phyloP scores from a whole-genome alignment of 2,797 vertebrate genomes.

The Acrossocheilus fasciatus region DNA sequence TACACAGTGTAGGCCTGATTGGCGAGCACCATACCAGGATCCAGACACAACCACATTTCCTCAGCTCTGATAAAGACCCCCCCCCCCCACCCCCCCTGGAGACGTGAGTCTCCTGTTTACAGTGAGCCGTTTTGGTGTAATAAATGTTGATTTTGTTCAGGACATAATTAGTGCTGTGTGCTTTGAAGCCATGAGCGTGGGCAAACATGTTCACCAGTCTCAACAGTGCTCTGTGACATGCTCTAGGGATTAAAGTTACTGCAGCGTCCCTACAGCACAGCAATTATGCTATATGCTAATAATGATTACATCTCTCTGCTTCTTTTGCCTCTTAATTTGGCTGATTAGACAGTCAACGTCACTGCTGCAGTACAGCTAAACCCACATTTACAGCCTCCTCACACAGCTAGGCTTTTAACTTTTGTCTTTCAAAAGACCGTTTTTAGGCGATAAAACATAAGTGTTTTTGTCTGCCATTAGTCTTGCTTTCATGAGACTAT shows the following conservation, averaged over 20 bases:
- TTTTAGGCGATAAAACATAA: neutral
- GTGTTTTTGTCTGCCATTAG: slow-evolving; percentile 9
- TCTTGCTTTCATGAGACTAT: neutral
- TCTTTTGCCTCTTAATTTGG: slow-evolving; percentile 22
- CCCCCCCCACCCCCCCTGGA: neutral
- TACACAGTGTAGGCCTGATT: neutral
- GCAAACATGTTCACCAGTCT: slow-evolving; percentile 30
- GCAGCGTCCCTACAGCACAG: slow-evolving; percentile 40
- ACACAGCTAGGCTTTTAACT: neutral
- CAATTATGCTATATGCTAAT: slow-evolving; percentile 43
- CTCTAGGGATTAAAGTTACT: slow-evolving; percentile 34
- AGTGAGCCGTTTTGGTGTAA: slow-evolving; percentile 30
- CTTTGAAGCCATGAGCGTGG: slow-evolving; percentile 24
- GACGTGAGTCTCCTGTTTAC: slow-evolving; percentile 38
- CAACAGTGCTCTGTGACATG: slow-evolving; percentile 4
- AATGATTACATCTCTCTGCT: slow-evolving; percentile 26
- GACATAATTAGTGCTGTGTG: slow-evolving; percentile 32
- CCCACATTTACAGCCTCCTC: slow-evolving; percentile 1
- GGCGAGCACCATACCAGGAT: neutral
- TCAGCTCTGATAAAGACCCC: slow-evolving; percentile 32
- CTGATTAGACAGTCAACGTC: slow-evolving; percentile 28
- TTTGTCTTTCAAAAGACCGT: neutral
- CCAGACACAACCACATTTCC: slow-evolving; percentile 21
- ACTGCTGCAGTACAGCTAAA: neutral
- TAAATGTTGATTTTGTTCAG: slow-evolving; percentile 44